Percentiles rank a stretch among this genome's conserved stretches.
Conservation (phyloP, 2,797 vertebrate species). For the Mormyrus hasselquistii region DNA sequence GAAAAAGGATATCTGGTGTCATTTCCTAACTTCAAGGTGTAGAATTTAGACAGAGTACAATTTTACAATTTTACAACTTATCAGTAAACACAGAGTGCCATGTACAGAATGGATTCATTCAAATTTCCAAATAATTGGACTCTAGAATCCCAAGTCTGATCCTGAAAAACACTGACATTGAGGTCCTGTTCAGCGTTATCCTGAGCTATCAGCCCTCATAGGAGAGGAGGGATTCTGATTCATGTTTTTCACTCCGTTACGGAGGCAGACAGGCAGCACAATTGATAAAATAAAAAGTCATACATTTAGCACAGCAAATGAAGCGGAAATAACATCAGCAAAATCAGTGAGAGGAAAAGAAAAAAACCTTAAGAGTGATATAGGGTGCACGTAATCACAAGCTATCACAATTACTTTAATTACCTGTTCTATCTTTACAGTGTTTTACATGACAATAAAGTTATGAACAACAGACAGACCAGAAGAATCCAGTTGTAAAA, state of each 20-base stretch:
- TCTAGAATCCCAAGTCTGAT: not conserved
- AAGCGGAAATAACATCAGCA: conserved; percentile 42
- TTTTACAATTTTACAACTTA: not conserved
- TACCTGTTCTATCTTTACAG: conserved; percentile 59
- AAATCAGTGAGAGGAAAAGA: conserved; percentile 53
- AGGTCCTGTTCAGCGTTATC: conserved; percentile 33
- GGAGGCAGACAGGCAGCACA: conserved; percentile 40
- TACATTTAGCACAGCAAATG: conserved; percentile 30
- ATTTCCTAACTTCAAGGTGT: not conserved
- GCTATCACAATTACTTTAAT: conserved; percentile 61
- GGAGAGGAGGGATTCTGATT: conserved; percentile 41
- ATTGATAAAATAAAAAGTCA: conserved; percentile 18
- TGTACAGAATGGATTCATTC: not conserved
- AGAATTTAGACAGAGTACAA: not conserved
- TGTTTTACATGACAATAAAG: conserved; percentile 56
- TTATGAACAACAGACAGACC: conserved; percentile 59
- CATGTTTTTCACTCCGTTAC: conserved; percentile 23
- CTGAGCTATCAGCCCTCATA: conserved; percentile 42
- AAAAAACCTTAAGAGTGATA: conserved; percentile 47
- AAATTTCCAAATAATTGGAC: not conserved
- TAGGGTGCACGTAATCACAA: conserved; percentile 53
- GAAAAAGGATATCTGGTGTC: not conserved
- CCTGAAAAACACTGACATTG: conserved; percentile 15
- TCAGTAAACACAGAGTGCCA: not conserved
- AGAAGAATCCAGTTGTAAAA: conserved; percentile 45